Percentiles rank a stretch among this genome's conserved stretches.
These are phyloP conservation scores for Chrysochloris asiatica DNA, from an alignment of 2,113 vertebrate species.

Conservation along the genomic window DNA sequence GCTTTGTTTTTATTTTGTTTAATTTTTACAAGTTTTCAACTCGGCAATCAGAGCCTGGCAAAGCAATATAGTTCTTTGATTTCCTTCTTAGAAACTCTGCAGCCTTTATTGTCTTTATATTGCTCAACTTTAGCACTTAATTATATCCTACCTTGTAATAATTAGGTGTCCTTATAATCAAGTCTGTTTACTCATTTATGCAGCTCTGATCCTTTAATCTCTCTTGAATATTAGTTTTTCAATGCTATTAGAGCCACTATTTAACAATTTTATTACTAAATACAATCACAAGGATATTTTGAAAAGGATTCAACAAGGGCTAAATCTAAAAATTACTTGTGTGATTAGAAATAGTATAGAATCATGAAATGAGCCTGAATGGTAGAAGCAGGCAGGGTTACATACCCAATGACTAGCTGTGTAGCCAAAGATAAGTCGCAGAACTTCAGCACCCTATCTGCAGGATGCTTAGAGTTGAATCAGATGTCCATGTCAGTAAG, in stretches of 20 bases:
- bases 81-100: conserved; percentile 40
- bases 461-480: neutral
- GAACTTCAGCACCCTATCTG: neutral
- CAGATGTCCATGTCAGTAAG: neutral
- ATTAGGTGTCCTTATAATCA: conserved; percentile 77
- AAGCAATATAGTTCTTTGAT: conserved; percentile 65
- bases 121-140: conserved; percentile 65
- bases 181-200: conserved; percentile 71
- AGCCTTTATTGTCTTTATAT: conserved; percentile 63
- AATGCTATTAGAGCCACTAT: conserved; percentile 67
- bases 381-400: neutral
- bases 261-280: conserved; percentile 70
- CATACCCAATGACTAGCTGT: neutral
- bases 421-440: neutral
- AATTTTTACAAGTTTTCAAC: conserved; percentile 28
- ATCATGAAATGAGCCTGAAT: neutral
- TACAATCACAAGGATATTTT: conserved; percentile 54
- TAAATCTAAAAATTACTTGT: neutral
- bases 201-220: conserved; percentile 74
- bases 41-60: conserved; percentile 18
- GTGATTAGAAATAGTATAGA: conserved; percentile 1
- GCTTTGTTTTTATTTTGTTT: conserved; percentile 47
- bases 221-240: conserved; percentile 68
- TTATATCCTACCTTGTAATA: conserved; percentile 74
- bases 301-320: conserved; percentile 4